Evolutionary conservation across 1,140 invertebrate genomes (phyloP).

Genomic region (Eubasilissa regina): DNA sequence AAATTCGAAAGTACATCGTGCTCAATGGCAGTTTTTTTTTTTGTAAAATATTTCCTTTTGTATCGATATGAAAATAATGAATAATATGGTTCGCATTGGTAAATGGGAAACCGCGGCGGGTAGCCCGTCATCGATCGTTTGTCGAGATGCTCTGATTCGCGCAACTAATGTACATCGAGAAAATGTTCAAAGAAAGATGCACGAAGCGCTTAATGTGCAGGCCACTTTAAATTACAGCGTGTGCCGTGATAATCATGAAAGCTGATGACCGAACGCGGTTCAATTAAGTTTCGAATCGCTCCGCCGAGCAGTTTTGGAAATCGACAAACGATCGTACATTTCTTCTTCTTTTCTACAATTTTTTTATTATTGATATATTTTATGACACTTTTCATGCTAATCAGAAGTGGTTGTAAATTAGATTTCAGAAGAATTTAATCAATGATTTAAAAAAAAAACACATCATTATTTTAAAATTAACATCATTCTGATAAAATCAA

Average conservation of each 20-base stretch:
- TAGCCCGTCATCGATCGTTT: constrained; percentile 43
- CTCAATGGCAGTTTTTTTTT: too few species aligned
- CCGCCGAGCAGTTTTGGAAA: constrained; percentile 38
- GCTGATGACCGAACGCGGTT: constrained; percentile 39
- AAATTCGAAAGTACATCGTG: too few species aligned
- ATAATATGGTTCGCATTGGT: background rate
- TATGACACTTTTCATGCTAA: too few species aligned
- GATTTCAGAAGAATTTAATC: too few species aligned
- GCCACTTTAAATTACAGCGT: constrained; percentile 36
- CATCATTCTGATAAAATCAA: too few species aligned
- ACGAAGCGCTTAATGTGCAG: constrained; percentile 30
- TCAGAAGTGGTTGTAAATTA: too few species aligned
- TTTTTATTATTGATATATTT: too few species aligned
- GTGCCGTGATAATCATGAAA: constrained; percentile 44
- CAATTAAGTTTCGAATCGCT: constrained; percentile 39
- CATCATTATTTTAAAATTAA: too few species aligned
- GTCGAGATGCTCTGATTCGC: constrained; percentile 48
- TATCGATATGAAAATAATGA: background rate
- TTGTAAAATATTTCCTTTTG: too few species aligned
- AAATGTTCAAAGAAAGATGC: constrained; percentile 34
- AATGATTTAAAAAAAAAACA: too few species aligned
- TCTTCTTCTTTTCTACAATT: too few species aligned
- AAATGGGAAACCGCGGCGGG: constrained; percentile 17
- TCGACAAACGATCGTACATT: constrained; percentile 2
- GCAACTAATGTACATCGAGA: constrained; percentile 36